Evolutionary conservation across 2,797 vertebrate genomes (phyloP).

Genomic region (Lepus oiostolus): DNA sequence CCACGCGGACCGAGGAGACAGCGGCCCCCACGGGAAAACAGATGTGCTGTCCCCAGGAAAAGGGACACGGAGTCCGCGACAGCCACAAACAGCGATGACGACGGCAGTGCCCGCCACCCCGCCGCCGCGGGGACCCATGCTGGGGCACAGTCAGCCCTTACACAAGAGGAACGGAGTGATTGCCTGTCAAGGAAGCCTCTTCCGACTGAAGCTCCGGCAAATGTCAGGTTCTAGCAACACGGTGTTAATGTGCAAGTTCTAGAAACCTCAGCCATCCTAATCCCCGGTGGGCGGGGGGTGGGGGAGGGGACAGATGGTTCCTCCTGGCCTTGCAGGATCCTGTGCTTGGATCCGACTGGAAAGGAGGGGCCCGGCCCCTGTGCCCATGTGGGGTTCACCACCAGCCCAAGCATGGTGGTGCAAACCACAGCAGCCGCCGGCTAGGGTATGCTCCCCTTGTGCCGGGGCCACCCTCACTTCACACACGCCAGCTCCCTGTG

Average conservation of each 20-base stretch:
- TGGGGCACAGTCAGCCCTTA: not conserved
- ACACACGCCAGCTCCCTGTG: not conserved
- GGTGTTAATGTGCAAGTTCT: not conserved
- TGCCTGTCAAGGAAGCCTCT: not conserved
- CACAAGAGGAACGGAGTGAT: not conserved
- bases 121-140: not conserved
- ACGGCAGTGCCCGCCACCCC: not conserved
- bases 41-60: not conserved
- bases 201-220: not conserved
- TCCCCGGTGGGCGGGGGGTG: not conserved
- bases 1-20: not conserved
- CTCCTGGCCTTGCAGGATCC: not conserved
- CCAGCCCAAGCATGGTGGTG: fast-evolving
- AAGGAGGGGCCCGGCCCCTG: not conserved
- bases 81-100: not conserved
- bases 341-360: fast-evolving
- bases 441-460: fast-evolving
- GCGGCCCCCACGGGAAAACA: not conserved
- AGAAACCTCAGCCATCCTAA: not conserved
- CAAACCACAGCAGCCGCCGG: not conserved
- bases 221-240: not conserved
- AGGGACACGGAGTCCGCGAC: not conserved
- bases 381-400: fast-evolving
- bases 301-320: not conserved
- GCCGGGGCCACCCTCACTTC: not conserved